A percentile compares a stretch with the other conserved stretches of the same genome.
These are phyloP conservation scores for Semnornis frantzii DNA, from an alignment of 2,113 vertebrate genomes.

Conservation along the genomic window DNA sequence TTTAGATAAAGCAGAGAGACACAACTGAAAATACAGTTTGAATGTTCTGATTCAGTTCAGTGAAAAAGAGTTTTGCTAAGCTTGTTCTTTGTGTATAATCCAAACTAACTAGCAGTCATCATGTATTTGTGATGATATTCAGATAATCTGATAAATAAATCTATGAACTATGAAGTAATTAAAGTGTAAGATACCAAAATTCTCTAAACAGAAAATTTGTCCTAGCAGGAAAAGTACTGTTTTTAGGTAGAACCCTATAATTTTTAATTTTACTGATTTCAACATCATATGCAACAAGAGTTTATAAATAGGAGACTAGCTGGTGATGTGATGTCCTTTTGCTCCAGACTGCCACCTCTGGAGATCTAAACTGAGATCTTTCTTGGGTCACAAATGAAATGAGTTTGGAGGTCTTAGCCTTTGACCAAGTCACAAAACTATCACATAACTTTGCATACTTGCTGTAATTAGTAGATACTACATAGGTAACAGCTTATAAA, in stretches of 20 bases:
- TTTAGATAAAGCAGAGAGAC: slow-evolving; percentile 59
- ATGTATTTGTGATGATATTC: neutral
- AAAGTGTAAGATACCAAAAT: neutral
- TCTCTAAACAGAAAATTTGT: neutral
- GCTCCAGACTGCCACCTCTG: slow-evolving; percentile 40
- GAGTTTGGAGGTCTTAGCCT: slow-evolving; percentile 49
- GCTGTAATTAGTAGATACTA: slow-evolving; percentile 15
- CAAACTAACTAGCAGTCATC: neutral
- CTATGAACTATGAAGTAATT: neutral
- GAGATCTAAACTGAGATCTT: neutral
- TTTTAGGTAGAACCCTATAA: neutral
- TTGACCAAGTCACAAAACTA: neutral
- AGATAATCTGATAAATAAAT: slow-evolving; percentile 11
- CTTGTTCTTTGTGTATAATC: neutral
- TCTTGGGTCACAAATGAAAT: slow-evolving; percentile 3
- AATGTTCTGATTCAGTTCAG: neutral
- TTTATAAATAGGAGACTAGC: neutral
- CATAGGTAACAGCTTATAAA: neutral
- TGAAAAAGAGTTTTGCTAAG: neutral
- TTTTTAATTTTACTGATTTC: neutral
- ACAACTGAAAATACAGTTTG: slow-evolving; percentile 42
- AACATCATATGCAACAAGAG: slow-evolving; percentile 11
- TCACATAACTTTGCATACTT: neutral
- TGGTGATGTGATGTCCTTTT: neutral
- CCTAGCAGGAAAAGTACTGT: neutral